Evolutionary conservation across 2,797 vertebrate species (phyloP), one percentile per base, ranked within the genome.

Genomic region (Schizopygopsis pylzovi): DNA sequence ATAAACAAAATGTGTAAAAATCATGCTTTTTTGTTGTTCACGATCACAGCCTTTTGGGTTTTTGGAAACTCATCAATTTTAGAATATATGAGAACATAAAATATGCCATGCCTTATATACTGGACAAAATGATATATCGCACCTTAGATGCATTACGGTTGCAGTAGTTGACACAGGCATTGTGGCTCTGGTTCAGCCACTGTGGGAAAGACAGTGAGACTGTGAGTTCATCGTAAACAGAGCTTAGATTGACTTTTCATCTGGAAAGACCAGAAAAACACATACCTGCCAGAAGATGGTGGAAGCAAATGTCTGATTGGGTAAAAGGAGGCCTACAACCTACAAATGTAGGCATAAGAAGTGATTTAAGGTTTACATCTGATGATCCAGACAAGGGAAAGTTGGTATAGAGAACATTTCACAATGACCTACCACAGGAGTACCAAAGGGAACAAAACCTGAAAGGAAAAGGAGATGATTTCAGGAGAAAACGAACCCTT

Each of bases 121-220:
- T 16, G 41, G 41, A 15, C 22, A 72, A 25, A 45, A 75, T 49
- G 0, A 33, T 15, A 28, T 22, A 43, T 63, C 22, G 72, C 90
- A 98, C 97, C 97, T 97, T 96, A 45, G 96, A 97, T 61, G 97
- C 97, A 1, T 99, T 99, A 85, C 97, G 96, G 94, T 98, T 99
- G 95, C 95, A 94, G 95, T 97, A 98, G 95, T 98, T 98, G 79
- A 99, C 97, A 86, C 97, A 97, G 67, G 97, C 97, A 0, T 98
- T 98, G 94, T 99, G 98, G 92, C 98, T 99, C 94, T 99, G 98
- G 91, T 98, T 99, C 93, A 99, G 92, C 97, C 96, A 97, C 97
- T 98, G 49, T 5, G 87, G 90, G 84, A 87, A 12, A 83, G 84
- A 82, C 33, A 78, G 12, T 9, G 33, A 78, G 33, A 76, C 65